Conservation (phyloP, 2,888 invertebrate genomes). For the Drosophila niveifrons region DNA sequence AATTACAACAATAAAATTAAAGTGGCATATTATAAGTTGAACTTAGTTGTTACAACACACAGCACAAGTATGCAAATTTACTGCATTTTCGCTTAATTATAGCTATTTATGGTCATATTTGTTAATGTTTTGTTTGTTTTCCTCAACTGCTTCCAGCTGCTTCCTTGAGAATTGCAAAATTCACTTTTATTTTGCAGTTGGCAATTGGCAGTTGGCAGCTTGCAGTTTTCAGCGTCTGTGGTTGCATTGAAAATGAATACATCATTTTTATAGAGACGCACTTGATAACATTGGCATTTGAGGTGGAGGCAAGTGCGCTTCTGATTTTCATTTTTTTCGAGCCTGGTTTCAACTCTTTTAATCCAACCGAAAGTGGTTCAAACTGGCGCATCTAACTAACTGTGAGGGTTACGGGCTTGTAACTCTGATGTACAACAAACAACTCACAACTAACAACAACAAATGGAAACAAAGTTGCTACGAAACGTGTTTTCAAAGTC, state of each 20-base stretch:
- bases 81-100: slow-evolving; percentile 31
- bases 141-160: slow-evolving; percentile 14
- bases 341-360: slow-evolving; percentile 60
- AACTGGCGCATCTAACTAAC: slow-evolving; percentile 65
- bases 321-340: slow-evolving; percentile 29
- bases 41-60: slow-evolving; percentile 32
- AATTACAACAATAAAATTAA: slow-evolving; percentile 54
- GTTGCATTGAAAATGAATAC: slow-evolving; percentile 36
- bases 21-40: slow-evolving; percentile 38
- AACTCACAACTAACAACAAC: slow-evolving; percentile 22
- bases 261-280: background rate
- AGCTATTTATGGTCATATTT: slow-evolving; percentile 39
- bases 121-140: slow-evolving; percentile 40
- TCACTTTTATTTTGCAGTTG: slow-evolving; percentile 11
- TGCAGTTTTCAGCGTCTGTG: slow-evolving; percentile 45
- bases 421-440: slow-evolving; percentile 26
- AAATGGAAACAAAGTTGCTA: slow-evolving; percentile 28
- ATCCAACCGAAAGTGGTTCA: slow-evolving; percentile 74
- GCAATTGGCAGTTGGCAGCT: slow-evolving; percentile 21
- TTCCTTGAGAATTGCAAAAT: slow-evolving; percentile 50
- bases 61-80: slow-evolving; percentile 27
- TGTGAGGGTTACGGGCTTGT: slow-evolving; percentile 61
- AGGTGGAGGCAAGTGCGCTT: background rate
- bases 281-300: slow-evolving; percentile 5
- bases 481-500: slow-evolving; percentile 67